Percentiles rank a stretch among this genome's conserved stretches.
Conservation (phyloP, 2,113 vertebrate species). For the Elanus axillaris region DNA sequence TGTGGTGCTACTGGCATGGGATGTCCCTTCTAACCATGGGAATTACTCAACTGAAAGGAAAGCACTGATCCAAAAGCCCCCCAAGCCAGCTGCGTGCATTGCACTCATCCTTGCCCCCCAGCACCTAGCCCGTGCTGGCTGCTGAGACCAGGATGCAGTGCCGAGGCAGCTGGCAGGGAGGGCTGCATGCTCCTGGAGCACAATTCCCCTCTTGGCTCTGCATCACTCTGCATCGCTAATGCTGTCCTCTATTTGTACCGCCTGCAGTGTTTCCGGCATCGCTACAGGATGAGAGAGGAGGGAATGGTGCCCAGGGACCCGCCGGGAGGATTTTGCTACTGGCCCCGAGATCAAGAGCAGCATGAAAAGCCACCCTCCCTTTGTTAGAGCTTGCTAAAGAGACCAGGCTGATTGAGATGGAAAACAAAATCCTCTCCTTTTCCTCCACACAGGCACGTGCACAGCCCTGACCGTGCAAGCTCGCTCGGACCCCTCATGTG, state of each 20-base stretch:
- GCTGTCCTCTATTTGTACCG: not conserved
- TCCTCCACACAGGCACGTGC: accelerated
- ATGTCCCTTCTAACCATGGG: not conserved
- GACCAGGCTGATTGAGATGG: not conserved
- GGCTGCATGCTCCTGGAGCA: not conserved
- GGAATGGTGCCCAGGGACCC: not conserved
- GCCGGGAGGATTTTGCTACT: not conserved
- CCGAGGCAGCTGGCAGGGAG: not conserved
- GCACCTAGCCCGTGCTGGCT: not conserved
- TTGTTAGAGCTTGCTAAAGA: slow-evolving; percentile 18
- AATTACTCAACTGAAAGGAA: not conserved
- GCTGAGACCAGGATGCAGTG: accelerated
- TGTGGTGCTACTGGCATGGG: accelerated
- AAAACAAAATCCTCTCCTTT: not conserved
- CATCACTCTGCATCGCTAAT: not conserved
- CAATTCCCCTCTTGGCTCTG: not conserved
- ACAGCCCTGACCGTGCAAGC: not conserved
- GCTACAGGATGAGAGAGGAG: not conserved
- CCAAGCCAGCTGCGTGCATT: accelerated
- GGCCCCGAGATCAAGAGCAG: slow-evolving; percentile 30
- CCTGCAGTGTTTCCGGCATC: not conserved
- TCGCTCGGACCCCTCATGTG: accelerated
- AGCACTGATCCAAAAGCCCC: not conserved
- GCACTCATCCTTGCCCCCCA: not conserved
- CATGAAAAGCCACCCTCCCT: slow-evolving; percentile 28